Percentiles rank a stretch among this genome's conserved stretches.
Conservation (phyloP, 1,140 invertebrate species). For the Drosophila baimaii region DNA sequence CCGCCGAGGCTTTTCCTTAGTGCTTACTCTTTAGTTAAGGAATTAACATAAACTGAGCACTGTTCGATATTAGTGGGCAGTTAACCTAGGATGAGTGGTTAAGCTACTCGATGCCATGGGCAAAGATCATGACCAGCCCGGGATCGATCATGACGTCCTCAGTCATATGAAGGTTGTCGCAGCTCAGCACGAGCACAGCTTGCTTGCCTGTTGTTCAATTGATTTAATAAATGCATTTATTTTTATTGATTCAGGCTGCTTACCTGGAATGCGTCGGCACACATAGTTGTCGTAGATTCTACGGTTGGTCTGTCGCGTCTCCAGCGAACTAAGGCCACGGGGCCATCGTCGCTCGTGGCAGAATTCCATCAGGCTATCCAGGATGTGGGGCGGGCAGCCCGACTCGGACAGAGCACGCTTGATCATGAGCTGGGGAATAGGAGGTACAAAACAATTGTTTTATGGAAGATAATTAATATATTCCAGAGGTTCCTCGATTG, state of each 20-base stretch:
- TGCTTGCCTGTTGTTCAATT: conserved; percentile 87
- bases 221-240: neutral
- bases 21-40: conserved; percentile 58
- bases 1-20: conserved; percentile 12
- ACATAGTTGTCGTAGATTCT: conserved; percentile 95
- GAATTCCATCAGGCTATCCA: conserved; percentile 98
- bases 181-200: conserved; percentile 96
- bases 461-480: neutral
- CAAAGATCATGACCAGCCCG: conserved; percentile 99
- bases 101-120: conserved; percentile 94
- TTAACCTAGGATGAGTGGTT: conserved; percentile 53
- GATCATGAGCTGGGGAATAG: conserved; percentile 91
- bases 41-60: conserved; percentile 79
- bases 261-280: conserved; percentile 95
- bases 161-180: conserved; percentile 97
- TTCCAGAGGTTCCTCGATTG: neutral
- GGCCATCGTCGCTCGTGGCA: conserved; percentile 98
- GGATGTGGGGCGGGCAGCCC: conserved; percentile 95
- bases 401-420: conserved; percentile 96
- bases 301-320: conserved; percentile 96
- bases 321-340: conserved; percentile 94
- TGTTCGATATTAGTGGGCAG: conserved; percentile 51
- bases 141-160: conserved; percentile 98
- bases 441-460: too few relatives aligned
- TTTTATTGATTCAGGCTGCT: neutral